Base-by-base conservation (phyloP, 2,888 invertebrate genomes). In the Odontomyia ornata region DNA sequence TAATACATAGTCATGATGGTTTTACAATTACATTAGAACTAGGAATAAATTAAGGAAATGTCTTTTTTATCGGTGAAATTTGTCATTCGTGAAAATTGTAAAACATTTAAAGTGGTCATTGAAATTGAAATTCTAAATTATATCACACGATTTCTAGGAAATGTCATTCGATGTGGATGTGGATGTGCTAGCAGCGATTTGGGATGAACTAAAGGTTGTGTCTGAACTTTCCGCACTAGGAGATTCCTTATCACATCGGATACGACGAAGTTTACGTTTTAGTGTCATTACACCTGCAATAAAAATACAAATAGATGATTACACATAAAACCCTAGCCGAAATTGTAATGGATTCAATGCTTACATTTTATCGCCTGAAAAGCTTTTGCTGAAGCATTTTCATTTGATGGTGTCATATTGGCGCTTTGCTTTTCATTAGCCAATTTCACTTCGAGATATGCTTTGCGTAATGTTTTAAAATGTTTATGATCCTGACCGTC, bases 311-410 rank as follows among this genome's bases (percentile, higher is more conserved):
- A 18, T 28, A 27, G 46, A 25, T 36, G 46, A 23, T 64, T 72
- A 11, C 65, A 27, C 11, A 23, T 27, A 69, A 25, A 43, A 30
- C 1, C 52, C 23, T 13, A 52, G 15, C 18, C 52, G 43, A 52
- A 52, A 18, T 18, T 15, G 52, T 36, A 36, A 52, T 15, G 4
- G 52, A 52, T 18, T 60, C 11, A 36, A 18, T 5, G n/a, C 46
- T 46, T 80, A 85, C 86, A 87, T 82, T 87, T 87, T 36, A 87
- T 86, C 76, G 87, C 86, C 80, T 87, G 87, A 80, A 85, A 87
- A 46, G 87, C 84, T 80, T 84, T 86, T 18, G 85, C 84, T 13
- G 87, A 86, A 5, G 82, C 82, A 57, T 82, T 84, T 65, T 84
- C 84, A 0, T 81, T 81, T 1, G 81, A 79, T 1, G 81, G 15